Evolutionary conservation across 2,113 vertebrate species (phyloP), one percentile per base, ranked within the genome.

Genomic region (Syngnathoides biaculeatus): DNA sequence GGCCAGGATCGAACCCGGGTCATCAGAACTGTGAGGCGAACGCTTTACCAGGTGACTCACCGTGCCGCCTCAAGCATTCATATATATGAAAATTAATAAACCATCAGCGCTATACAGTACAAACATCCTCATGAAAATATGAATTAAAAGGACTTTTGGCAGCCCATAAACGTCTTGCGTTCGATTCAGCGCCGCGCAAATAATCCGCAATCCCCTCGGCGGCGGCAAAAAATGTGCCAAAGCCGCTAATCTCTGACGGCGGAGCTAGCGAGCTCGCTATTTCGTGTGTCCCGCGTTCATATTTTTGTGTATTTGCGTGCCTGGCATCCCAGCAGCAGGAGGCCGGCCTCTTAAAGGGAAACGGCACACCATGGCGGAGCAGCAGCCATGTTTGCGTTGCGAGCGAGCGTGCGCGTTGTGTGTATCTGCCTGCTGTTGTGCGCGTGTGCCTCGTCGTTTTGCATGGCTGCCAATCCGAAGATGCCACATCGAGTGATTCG

Each of bases 281-380:
- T 60, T 55, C 24, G 2, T 45, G 8, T 26, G 22, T 56, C 39
- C 64, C 68, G 47, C 57, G 64, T 59, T 60, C 57, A 56, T 27
- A 0, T 66, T 64, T 64, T 26, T 60, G 60, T 58, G 63, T 50
- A 56, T 60, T 48, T 15, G 59, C 63, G 50, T 52, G 65, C 72
- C n/a, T 38, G 64, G 61, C 68, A 60, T 79, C 74, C 5, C 79
- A 72, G 79, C 79, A 72, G 79, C 74, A 75, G 66, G 79, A 79
- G 73, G 42, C 77, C 43, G 79, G 73, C 82, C 73, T 84, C 82
- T 84, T 80, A 79, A 74, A 72, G 78, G 22, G 73, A 80, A 84
- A 80, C 81, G 67, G 67, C 75, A 69, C 79, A 13, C 79, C 72
- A 68, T 79, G 69, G 84, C 82, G 60, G 45, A 77, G 77, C 69